Percentiles rank a stretch among this genome's conserved stretches.
phyloP scores from a whole-genome alignment of 2,113 vertebrate species.

The Trichechus manatus region DNA sequence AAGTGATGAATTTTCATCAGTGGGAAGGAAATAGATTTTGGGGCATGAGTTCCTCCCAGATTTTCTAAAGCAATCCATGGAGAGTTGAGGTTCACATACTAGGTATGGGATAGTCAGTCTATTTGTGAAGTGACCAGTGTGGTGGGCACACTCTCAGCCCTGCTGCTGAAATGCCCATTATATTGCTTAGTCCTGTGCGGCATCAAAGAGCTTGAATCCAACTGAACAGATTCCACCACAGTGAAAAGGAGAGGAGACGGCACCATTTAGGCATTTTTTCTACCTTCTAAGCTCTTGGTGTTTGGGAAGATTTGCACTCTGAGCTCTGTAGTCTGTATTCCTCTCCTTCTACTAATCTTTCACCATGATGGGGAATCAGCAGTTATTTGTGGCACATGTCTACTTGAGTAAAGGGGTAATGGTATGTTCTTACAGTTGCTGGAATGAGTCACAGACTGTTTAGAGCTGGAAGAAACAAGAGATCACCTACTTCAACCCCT shows the following conservation, averaged over 20 bases:
- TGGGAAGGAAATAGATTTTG: neutral
- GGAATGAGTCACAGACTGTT: neutral
- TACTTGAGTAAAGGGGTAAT: neutral
- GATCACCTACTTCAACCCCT: neutral
- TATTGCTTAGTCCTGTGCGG: neutral
- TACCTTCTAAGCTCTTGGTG: neutral
- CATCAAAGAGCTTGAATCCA: neutral
- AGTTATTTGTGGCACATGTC: neutral
- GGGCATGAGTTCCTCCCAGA: neutral
- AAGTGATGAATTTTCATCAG: neutral
- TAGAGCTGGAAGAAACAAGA: neutral
- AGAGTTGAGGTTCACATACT: neutral
- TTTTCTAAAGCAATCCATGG: neutral
- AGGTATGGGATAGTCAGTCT: neutral
- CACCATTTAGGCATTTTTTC: neutral
- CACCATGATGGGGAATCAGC: neutral
- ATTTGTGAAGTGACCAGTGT: rapidly evolving
- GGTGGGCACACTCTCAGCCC: neutral
- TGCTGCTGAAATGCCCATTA: neutral
- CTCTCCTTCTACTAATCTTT: neutral
- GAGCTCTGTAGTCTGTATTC: neutral
- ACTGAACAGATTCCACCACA: neutral
- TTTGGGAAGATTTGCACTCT: neutral
- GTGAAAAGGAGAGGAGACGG: neutral
- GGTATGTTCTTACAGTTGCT: neutral